phyloP scores from a whole-genome alignment of 2,888 invertebrate genomes.

The Athalia circularis region DNA sequence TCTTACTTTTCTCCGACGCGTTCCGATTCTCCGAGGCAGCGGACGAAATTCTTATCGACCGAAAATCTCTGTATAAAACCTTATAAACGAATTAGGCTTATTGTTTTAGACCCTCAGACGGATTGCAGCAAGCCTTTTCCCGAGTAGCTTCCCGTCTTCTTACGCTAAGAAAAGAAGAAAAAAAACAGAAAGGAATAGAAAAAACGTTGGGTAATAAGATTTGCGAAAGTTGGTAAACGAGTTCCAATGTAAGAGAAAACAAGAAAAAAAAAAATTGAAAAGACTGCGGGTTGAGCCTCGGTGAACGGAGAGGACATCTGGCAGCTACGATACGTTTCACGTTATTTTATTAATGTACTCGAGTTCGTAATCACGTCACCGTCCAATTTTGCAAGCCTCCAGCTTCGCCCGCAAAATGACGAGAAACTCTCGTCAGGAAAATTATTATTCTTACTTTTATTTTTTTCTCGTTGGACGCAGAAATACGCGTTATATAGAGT shows the following conservation, averaged over 20 bases:
- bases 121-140: neutral
- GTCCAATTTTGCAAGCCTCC: slow-evolving; percentile 30
- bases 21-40: neutral
- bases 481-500: neutral
- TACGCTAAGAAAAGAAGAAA: too few species aligned
- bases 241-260: neutral
- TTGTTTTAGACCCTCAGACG: slow-evolving; percentile 25
- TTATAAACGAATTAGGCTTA: slow-evolving; percentile 20
- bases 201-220: slow-evolving; percentile 22
- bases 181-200: neutral
- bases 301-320: neutral
- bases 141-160: neutral
- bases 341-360: slow-evolving; percentile 37
- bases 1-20: neutral
- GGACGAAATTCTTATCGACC: too few species aligned
- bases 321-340: slow-evolving; percentile 16
- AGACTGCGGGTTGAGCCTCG: too few species aligned
- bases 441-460: slow-evolving; percentile 1
- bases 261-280: too few species aligned
- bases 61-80: neutral
- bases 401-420: neutral
- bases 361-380: slow-evolving; percentile 37
- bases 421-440: slow-evolving; percentile 32
- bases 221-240: neutral
- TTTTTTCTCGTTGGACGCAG: neutral